Evolutionary conservation across 2,113 vertebrate species (phyloP).

Genomic region (Xiphophorus couchianus): DNA sequence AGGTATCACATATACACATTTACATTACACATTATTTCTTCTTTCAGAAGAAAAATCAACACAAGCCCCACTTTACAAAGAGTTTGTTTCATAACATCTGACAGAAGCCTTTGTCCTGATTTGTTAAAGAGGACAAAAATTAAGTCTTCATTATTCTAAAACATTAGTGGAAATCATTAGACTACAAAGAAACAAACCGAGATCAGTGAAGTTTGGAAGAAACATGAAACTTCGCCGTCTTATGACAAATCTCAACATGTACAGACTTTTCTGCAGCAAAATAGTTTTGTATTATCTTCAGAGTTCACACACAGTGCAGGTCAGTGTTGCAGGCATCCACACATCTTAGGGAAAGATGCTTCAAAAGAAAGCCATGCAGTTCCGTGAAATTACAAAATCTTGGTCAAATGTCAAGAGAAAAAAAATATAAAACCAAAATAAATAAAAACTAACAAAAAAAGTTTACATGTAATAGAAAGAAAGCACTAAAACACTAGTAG

Average conservation of each 20-base stretch:
- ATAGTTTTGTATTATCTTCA: neutral
- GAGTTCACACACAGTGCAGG: constrained; percentile 3
- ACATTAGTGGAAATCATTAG: constrained; percentile 18
- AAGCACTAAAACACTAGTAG: neutral
- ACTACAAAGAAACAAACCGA: constrained; percentile 22
- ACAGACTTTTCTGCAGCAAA: constrained; percentile 16
- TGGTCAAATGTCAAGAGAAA: neutral
- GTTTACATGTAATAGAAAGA: neutral
- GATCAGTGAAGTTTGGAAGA: constrained; percentile 6
- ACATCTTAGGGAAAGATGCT: neutral
- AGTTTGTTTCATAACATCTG: constrained; percentile 19
- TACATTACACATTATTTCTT: constrained; percentile 34
- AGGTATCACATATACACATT: constrained; percentile 57
- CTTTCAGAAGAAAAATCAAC: constrained; percentile 47
- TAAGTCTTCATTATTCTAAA: constrained; percentile 11
- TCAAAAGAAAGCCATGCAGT: neutral
- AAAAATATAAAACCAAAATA: neutral
- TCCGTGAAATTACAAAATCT: neutral
- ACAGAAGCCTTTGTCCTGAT: constrained; percentile 9
- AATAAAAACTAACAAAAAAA: neutral
- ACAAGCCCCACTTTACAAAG: constrained; percentile 69
- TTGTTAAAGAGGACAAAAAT: constrained; percentile 8
- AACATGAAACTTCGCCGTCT: constrained; percentile 14
- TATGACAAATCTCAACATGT: constrained; percentile 8
- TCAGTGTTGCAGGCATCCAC: neutral